Base-by-base conservation (phyloP, 2,797 vertebrate species). In the Pipistrellus nathusii region DNA sequence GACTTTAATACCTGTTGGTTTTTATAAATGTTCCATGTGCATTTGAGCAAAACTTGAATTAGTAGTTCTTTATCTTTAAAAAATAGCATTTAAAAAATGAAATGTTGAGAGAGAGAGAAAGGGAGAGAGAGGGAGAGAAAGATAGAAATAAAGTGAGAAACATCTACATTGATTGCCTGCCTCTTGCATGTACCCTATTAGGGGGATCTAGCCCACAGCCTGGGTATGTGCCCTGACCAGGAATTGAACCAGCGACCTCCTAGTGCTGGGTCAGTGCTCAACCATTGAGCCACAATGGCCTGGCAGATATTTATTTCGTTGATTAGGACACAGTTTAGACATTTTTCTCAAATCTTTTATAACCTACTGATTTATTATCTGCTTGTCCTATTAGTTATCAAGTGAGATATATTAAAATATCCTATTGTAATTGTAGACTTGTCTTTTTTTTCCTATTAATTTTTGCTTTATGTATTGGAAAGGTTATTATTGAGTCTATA, bases 341-440 rank as follows among this genome's bases (percentile, higher is more conserved):
- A 73, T 88, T 76, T 83, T 88, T 82, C 69, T 83, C 69, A 76
- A 23, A 46, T 66, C 71, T 83, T 82, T 88, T 93, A 76, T 48
- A 82, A 93, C 18, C 38, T 75, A 23, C 46, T 55, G 38, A 38
- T 81, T 82, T 81, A 59, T 64, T 88, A 82, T 93, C 57, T 66
- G 57, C 46, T 88, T 82, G 55, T 66, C 55, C 57, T 88, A 5
- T 82, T 85, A 72, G 32, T 80, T 82, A 75, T 23, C 55, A 48
- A 82, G 46, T 59, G 64, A 90, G 23, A 75, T 55, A 41, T 62
- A 80, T 80, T 87, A 86, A 87, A 86, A 64, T 64, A 41, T 64
- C 5, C 53, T 18, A 6, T 15, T 48, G 13, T 85, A 73, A 59
- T 59, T 85, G 38, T 92, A 13, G 51, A 59, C 62, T 91, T 77